Evolutionary conservation across 2,888 invertebrate species (phyloP).

Genomic region (Pocota personata): DNA sequence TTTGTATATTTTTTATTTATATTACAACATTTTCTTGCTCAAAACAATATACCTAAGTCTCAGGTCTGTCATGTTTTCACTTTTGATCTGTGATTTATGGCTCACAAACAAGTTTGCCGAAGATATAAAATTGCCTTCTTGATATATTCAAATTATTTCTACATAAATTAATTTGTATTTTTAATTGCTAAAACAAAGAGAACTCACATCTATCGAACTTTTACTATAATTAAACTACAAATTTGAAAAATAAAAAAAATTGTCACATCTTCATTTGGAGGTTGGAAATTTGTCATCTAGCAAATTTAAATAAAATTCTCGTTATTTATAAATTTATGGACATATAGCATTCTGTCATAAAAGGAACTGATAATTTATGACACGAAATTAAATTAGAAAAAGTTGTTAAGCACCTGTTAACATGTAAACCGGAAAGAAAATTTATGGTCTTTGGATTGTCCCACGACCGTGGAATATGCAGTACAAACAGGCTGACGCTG

Average conservation of each 20-base stretch:
- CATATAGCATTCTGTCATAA: slow-evolving; percentile 26
- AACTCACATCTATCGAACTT: not conserved
- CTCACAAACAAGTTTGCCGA: not conserved
- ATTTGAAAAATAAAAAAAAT: not conserved
- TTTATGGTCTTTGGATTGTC: slow-evolving; percentile 9
- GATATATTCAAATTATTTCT: slow-evolving; percentile 13
- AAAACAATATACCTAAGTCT: too few species aligned
- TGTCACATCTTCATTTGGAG: slow-evolving; percentile 38
- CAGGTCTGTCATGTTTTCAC: slow-evolving; percentile 9
- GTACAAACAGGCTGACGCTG: not conserved
- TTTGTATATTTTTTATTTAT: too few species aligned
- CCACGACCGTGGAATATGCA: not conserved
- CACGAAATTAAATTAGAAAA: not conserved
- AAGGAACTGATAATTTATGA: slow-evolving; percentile 42
- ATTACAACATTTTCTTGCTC: not conserved
- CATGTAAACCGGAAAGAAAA: slow-evolving; percentile 16
- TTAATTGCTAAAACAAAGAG: slow-evolving; percentile 44
- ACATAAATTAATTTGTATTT: slow-evolving; percentile 20
- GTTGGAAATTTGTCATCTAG: slow-evolving; percentile 26
- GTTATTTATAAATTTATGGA: slow-evolving; percentile 24
- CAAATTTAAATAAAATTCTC: slow-evolving; percentile 38
- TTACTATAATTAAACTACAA: slow-evolving; percentile 16
- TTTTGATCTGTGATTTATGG: slow-evolving; percentile 12
- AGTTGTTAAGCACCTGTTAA: slow-evolving; percentile 15
- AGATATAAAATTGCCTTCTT: slow-evolving; percentile 9